phyloP scores from a whole-genome alignment of 1,140 invertebrate genomes.

The Protaetia brevitarsis region DNA sequence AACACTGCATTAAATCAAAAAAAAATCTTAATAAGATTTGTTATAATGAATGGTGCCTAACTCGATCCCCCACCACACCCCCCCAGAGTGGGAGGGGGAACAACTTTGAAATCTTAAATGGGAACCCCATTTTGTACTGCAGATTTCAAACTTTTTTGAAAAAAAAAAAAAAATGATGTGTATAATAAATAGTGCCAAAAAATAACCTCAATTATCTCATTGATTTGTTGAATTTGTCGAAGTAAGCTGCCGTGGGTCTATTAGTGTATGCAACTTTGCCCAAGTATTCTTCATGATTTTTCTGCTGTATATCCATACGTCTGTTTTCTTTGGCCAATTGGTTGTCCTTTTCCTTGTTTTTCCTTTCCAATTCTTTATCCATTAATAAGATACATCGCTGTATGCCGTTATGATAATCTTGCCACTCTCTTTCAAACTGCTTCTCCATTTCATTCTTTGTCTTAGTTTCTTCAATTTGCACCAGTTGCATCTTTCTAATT shows the following conservation, averaged over 20 bases:
- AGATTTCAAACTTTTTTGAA: too few species aligned
- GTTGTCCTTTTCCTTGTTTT: constrained; percentile 52
- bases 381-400: constrained; percentile 52
- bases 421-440: constrained; percentile 60
- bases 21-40: too few species aligned
- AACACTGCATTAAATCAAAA: too few species aligned
- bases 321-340: constrained; percentile 62
- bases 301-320: constrained; percentile 63
- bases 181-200: background rate
- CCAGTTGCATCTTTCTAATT: constrained; percentile 66
- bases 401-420: constrained; percentile 55
- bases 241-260: constrained; percentile 65
- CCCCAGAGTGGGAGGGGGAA: too few species aligned
- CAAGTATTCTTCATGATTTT: constrained; percentile 59
- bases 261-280: constrained; percentile 66
- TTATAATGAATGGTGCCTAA: too few species aligned
- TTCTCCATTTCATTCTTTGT: constrained; percentile 54
- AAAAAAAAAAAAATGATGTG: background rate
- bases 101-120: too few species aligned
- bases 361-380: constrained; percentile 54
- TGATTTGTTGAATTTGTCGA: constrained; percentile 73
- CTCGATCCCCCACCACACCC: too few species aligned
- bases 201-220: constrained; percentile 56
- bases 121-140: too few species aligned
- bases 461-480: constrained; percentile 68